Evolutionary conservation across 2,797 vertebrate species (phyloP), one percentile per base, ranked within the genome.

Genomic region (Smutsia temminckii): DNA sequence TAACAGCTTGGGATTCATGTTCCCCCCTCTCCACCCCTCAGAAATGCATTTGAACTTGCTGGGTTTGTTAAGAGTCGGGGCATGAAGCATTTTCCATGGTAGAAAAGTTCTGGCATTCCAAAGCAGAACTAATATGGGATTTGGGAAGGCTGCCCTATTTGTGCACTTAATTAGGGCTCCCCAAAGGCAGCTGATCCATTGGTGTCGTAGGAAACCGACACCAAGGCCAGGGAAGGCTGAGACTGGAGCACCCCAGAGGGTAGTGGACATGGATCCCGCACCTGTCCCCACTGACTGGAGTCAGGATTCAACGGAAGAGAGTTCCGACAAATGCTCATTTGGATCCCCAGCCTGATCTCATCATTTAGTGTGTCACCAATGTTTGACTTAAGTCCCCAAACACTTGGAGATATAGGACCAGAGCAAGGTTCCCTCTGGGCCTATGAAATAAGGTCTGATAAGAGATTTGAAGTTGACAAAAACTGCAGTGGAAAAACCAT

Each of bases 121-220:
- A 89, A 95, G 96, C 0, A 49, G 97, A 97, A 97, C 96, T 97
- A 98, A 98, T 98, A 95, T 95, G 96, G 93, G 97, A 84, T 98
- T 98, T 98, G 94, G 96, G 97, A 97, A 97, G 93, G 23, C 93
- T 93, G 85, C 89, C 97, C 96, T 96, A 29, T 98, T 97, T 95
- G 72, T 97, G 97, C 97, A 97, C 96, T 97, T 98, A 97, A 98
- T 98, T 97, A 98, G 96, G 61, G 89, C 83, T 95, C 79, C 96
- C 97, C 97, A 97, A 98, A 97, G 96, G 96, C 97, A 93, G 90
- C 97, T 98, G 97, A 97, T 97, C 92, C 95, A 88, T 72, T 61
- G 72, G 75, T 98, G 96, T 97, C 97, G 97, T 87, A 98, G 97
- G 96, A 97, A 95, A 79, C 51, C 87, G 53, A 93, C 72, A 46